Base-by-base conservation (phyloP, 1,140 invertebrate species). In the Lepidurus couesii region DNA sequence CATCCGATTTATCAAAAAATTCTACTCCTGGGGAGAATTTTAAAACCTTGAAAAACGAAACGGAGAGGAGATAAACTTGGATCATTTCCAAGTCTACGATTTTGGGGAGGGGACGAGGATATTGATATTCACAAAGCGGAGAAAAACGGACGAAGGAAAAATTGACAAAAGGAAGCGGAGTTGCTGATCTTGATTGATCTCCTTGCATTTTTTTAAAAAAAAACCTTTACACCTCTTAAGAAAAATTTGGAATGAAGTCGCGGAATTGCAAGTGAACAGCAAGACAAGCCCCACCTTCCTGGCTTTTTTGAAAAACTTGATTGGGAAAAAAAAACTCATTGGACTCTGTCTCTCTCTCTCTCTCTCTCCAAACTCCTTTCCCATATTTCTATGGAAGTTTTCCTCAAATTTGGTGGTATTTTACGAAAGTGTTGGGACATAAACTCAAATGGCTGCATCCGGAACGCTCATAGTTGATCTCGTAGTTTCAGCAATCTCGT, bases 401-500 rank as follows among this genome's bases (percentile, higher is more conserved):
- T 65, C 53, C 53, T n/a, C 13, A 65, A 21, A 65, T 13, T 65
- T 65, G 53, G 53, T 21, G 53, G 53, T 65, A 65, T 13, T 21
- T 21, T 65, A 16, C 21, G 21, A 65, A 65, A n/a, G 10, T 65
- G 16, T 65, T n/a, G 21, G n/a, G 53, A 65, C n/a, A 65, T n/a
- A 65, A 65, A n/a, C 16, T n/a, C 53, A 47, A 65, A 65, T 7
- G 53, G 21, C 13, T 65, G 53, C 53, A 65, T 65, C 53, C 53
- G 21, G 53, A 65, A 13, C 53, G 53, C 53, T 65, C 53, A 65
- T 65, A 65, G 53, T 65, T 65, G 53, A 65, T 65, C 53, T 65
- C 53, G 53, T 65, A 65, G 53, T 21, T 65, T 65, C 53, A 65
- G 53, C 53, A 65, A 65, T 65, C 53, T 65, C 53, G 53, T 65